A percentile compares a stretch with the other conserved stretches of the same genome.
These are phyloP conservation scores for Accipiter virgatus DNA, from an alignment of 2,113 vertebrate species.

Conservation along the genomic window DNA sequence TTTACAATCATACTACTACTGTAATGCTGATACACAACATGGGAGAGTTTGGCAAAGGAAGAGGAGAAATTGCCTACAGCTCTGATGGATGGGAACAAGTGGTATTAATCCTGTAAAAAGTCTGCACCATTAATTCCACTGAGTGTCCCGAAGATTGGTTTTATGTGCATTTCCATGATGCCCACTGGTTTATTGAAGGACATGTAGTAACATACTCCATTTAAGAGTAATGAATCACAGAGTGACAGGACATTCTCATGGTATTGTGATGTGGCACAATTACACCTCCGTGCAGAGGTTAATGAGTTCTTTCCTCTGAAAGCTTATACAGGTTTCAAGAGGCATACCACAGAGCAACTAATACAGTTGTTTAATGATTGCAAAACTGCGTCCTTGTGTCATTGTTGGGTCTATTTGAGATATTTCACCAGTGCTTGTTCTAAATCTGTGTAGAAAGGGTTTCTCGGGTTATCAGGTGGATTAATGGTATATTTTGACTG, in stretches of 20 bases:
- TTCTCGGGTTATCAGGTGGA: neutral
- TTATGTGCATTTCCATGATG: neutral
- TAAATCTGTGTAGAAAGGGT: neutral
- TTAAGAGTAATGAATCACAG: neutral
- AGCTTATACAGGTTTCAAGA: neutral
- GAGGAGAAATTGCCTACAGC: neutral
- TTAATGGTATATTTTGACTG: neutral
- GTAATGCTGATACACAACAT: neutral
- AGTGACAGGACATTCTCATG: neutral
- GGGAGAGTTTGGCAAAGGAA: neutral
- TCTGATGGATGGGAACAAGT: neutral
- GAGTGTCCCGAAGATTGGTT: neutral
- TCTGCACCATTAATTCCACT: neutral
- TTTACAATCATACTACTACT: neutral
- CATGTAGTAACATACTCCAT: neutral
- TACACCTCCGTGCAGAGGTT: neutral
- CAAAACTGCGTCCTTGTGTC: neutral
- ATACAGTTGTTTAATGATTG: neutral
- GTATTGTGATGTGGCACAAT: neutral
- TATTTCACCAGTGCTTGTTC: neutral
- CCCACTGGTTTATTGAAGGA: neutral
- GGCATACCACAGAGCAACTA: neutral
- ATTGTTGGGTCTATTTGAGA: neutral
- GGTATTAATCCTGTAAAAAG: neutral
- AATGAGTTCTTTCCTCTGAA: neutral